Conservation (phyloP, 35 echinoderm and acorn worm species). For the Ophiothrix spiculata region DNA sequence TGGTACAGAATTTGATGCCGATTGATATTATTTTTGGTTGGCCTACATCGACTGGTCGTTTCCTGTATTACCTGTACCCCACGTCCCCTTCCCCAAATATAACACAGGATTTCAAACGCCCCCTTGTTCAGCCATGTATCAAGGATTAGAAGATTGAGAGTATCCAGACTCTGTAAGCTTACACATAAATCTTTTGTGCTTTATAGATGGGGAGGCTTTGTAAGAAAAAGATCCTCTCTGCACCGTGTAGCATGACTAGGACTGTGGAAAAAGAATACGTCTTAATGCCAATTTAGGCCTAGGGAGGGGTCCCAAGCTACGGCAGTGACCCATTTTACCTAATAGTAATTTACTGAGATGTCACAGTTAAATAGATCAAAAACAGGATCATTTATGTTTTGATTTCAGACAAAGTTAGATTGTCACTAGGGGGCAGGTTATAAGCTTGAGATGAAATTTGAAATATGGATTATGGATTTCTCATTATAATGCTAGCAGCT, state of each 20-base stretch:
- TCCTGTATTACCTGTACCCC: conserved; percentile 6
- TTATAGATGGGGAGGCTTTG: not conserved
- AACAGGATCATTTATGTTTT: no score
- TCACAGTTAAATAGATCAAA: no score
- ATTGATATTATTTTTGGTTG: not conserved
- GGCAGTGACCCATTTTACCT: not conserved
- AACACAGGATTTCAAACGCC: no score
- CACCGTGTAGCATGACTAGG: not conserved
- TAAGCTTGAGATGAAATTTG: no score
- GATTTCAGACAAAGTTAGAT: no score
- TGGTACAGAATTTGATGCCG: not conserved
- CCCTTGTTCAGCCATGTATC: no score
- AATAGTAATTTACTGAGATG: no score
- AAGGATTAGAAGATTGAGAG: not conserved
- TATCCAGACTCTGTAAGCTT: not conserved
- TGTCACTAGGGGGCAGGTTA: no score
- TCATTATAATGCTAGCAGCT: no score
- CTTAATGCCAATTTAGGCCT: not conserved
- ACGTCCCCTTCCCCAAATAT: not conserved
- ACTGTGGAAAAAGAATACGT: not conserved
- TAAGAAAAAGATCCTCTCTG: not conserved
- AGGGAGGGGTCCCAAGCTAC: not conserved
- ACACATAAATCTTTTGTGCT: not conserved
- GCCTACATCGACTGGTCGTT: not conserved
- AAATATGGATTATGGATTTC: no score